Base-by-base conservation (phyloP, 2,113 vertebrate species). In the Calyptomena viridis region DNA sequence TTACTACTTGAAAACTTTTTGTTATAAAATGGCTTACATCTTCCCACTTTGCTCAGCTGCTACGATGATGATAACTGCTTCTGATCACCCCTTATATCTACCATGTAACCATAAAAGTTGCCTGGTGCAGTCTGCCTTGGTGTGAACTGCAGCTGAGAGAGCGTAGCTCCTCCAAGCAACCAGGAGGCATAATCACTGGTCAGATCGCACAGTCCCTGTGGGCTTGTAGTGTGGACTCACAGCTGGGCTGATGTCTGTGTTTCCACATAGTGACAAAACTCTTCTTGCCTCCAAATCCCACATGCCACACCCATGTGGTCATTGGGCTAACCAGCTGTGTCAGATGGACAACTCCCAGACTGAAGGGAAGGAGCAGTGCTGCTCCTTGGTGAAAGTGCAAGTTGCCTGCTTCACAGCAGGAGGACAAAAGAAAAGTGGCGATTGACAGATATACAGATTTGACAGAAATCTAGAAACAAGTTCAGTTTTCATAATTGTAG, bases 261-360 rank as follows among this genome's bases (percentile, higher is more conserved):
- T 68, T 84, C 30, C 20, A 23, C 23, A 56, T 0, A 59, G 44
- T 0, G 4, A 17, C 50, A 78, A 92, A 89, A 13, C 5, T 12
- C 6, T 1, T 5, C 30, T 52, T n/a, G 14, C 17, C 19, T 63
- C 12, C 19, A 40, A 42, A 59, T 28, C 6, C 20, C 12, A 8
- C 0, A 0, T 46, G 33, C 37, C 44, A 50, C 15, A 12, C 2
- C 2, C 9, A 10, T 11, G 5, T 7, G 12, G 20, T 12, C 24
- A 3, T 1, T 58, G 40, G 14, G 27, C 27, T n/a, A 47, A 44
- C 7, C 12, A 49, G 18, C 16, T 49, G 50, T 40, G 11, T n/a
- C 8, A 25, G 49, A 56, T 3, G 8, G 59, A 69, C 11, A n/a
- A 0, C 16, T 42, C 25, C 49, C 11, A n/a, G 17, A 13, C 9